Evolutionary conservation across 1,140 invertebrate species (phyloP), one percentile per base, ranked within the genome.

Genomic region (Drosophila pruinosa): DNA sequence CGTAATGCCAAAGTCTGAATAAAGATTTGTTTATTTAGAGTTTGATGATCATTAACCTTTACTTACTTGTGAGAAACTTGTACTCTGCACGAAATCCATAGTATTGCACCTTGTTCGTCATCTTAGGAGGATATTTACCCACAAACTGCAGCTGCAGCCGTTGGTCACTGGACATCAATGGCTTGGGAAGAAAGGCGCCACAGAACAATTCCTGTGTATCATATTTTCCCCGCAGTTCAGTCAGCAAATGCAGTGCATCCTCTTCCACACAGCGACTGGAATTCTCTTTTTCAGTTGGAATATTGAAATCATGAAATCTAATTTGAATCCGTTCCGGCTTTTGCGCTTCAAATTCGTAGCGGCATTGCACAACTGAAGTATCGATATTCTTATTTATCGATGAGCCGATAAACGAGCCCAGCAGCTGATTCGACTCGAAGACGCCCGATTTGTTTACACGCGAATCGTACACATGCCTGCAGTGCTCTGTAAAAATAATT

Each of bases 161-260:
- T 24, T 95, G 95, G 24, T 97, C 96, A 89, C 95, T 97, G 21
- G 97, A 98, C 97, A 98, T 98, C 41, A 98, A 92, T 34, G 96
- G 96, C 68, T 94, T 94, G 0, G 97, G 96, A 21, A 95, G 90
- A 71, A 94, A 94, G 3, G 93, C 93, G 0, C 96, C 97, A 89
- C 97, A 98, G 76, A 97, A 96, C 3, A 94, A 94, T 75, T 97
- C 96, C 61, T 97, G 95, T 0, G 81, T 82, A 52, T 91, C 81
- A 31, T 78, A 89, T 34, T 81, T 89, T 0, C 73, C 79, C 0
- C 85, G 62, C 14, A 78, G 69, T 36, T 81, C 63, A 3, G 68
- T 61, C 7, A 91, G 15, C 24, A 91, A 53, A 47, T 91, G 82
- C 4, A 91, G 67, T 4, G 82, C 78, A 82, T 91, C 89, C 4